phyloP scores from a whole-genome alignment of 2,888 invertebrate genomes.

The Eupithecia abbreviata region DNA sequence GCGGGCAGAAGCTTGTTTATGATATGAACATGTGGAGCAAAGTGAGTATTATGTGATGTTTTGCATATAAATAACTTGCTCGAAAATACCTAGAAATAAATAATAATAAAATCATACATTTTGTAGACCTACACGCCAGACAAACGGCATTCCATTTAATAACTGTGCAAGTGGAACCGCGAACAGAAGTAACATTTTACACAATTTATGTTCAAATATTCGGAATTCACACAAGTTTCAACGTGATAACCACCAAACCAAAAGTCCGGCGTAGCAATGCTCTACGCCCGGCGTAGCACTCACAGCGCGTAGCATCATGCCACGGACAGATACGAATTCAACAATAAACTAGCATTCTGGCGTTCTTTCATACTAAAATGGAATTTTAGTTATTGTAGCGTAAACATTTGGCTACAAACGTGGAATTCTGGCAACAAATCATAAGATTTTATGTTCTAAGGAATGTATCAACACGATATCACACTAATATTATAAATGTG shows the following conservation, averaged over 20 bases:
- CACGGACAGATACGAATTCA: conserved; percentile 35
- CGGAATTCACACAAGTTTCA: conserved; percentile 2
- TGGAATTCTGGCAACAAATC: neutral
- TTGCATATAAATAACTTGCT: neutral
- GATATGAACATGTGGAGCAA: too few relatives aligned
- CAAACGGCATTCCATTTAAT: neutral
- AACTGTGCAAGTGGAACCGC: neutral
- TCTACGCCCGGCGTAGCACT: conserved; percentile 24
- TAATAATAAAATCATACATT: neutral
- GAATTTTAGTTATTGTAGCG: conserved; percentile 9
- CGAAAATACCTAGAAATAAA: neutral
- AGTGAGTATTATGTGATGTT: neutral
- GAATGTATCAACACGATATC: neutral
- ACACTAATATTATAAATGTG: too few relatives aligned
- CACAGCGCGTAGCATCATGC: conserved; percentile 19
- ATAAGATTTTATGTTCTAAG: neutral
- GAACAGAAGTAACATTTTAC: conserved; percentile 9
- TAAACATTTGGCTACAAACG: neutral
- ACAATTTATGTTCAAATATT: conserved; percentile 13
- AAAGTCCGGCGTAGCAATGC: conserved; percentile 18
- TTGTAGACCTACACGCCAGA: neutral
- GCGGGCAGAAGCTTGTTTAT: too few relatives aligned
- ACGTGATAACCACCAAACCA: conserved; percentile 20
- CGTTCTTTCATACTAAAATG: conserved; percentile 17
- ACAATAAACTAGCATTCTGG: conserved; percentile 15